Evolutionary conservation across 2,888 invertebrate species (phyloP).

Genomic region (Sinotaia quadrata): DNA sequence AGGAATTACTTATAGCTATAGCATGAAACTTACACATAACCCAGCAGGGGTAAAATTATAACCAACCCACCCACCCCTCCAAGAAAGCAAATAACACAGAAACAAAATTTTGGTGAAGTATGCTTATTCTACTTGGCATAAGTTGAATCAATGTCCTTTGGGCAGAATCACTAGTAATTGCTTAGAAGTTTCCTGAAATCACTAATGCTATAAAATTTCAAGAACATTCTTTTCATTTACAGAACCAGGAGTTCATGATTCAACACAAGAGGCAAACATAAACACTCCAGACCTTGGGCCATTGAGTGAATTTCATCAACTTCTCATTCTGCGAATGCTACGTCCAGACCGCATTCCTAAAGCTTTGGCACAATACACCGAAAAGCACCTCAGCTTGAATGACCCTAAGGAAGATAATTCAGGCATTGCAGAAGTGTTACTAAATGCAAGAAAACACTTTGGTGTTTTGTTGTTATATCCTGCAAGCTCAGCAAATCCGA

Average conservation of each 20-base stretch:
- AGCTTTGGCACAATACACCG: slow-evolving; percentile 63
- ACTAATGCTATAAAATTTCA: too few relatives aligned
- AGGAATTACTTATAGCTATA: too few relatives aligned
- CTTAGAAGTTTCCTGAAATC: too few relatives aligned
- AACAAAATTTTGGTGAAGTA: too few relatives aligned
- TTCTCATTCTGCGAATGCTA: slow-evolving; percentile 69
- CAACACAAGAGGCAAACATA: slow-evolving; percentile 3
- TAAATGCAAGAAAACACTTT: slow-evolving; percentile 53
- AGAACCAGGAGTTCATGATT: slow-evolving; percentile 30
- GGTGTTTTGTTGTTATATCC: slow-evolving; percentile 66
- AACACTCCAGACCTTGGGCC: slow-evolving; percentile 56
- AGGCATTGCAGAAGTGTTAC: slow-evolving; percentile 52
- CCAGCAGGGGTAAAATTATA: too few relatives aligned
- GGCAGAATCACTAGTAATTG: too few relatives aligned
- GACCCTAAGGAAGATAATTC: slow-evolving; percentile 54
- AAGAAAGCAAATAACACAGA: too few relatives aligned
- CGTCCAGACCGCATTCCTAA: slow-evolving; percentile 69
- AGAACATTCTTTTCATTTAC: slow-evolving; percentile 2
- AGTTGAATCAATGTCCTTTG: too few relatives aligned
- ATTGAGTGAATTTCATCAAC: slow-evolving; percentile 67
- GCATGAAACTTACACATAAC: too few relatives aligned
- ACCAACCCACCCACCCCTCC: too few relatives aligned
- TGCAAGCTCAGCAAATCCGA: slow-evolving; percentile 48
- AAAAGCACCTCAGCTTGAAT: slow-evolving; percentile 57
- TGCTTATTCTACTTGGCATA: too few relatives aligned